Evolutionary conservation across 1,140 invertebrate genomes (phyloP).

Genomic region (Procambarus clarkii): DNA sequence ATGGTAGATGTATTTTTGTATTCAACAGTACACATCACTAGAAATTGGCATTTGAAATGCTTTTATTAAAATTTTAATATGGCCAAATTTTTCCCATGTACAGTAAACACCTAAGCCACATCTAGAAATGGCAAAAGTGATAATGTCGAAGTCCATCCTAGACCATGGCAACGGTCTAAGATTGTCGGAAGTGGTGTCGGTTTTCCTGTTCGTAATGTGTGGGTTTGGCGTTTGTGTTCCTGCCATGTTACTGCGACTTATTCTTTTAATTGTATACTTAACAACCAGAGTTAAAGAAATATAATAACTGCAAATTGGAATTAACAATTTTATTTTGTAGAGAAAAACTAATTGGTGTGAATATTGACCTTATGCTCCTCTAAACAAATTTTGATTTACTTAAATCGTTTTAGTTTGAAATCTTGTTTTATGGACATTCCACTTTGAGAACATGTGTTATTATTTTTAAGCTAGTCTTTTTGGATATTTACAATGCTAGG

Average conservation of each 20-base stretch:
- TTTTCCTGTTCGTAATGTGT: too few relatives aligned
- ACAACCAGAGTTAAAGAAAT: not conserved
- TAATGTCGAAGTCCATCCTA: too few relatives aligned
- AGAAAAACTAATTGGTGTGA: not conserved
- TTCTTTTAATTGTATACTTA: too few relatives aligned
- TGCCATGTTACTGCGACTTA: too few relatives aligned
- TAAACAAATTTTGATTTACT: not conserved
- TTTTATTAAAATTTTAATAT: not conserved
- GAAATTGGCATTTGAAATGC: not conserved
- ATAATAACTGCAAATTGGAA: too few relatives aligned
- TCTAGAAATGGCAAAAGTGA: too few relatives aligned
- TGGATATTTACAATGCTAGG: slow-evolving; percentile 7
- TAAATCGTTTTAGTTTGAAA: not conserved
- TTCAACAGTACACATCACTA: not conserved
- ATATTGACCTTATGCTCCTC: not conserved
- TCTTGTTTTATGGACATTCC: slow-evolving; percentile 29
- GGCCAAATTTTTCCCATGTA: too few relatives aligned
- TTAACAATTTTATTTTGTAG: too few relatives aligned
- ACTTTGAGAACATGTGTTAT: not conserved
- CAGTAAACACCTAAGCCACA: too few relatives aligned
- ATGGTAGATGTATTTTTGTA: not conserved
- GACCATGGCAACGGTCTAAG: too few relatives aligned
- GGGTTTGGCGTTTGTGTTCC: too few relatives aligned
- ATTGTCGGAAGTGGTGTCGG: too few relatives aligned
- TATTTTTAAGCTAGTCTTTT: slow-evolving; percentile 24